Evolutionary conservation across 1,140 invertebrate species (phyloP).

Genomic region (Psix sp.): DNA sequence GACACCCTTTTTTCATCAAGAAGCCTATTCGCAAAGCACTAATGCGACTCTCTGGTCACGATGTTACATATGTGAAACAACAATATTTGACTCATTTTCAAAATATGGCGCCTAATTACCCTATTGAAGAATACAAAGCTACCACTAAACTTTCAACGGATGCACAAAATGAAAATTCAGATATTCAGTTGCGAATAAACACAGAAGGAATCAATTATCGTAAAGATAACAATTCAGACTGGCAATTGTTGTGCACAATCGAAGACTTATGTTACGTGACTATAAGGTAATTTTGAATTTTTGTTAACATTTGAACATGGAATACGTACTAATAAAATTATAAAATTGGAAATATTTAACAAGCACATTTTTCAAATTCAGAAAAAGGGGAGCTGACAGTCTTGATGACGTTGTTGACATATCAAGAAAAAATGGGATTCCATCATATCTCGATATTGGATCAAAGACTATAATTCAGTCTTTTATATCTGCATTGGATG

Average conservation of each 20-base stretch:
- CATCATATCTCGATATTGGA: conserved; percentile 84
- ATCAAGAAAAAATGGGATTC: conserved; percentile 86
- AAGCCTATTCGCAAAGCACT: conserved; percentile 84
- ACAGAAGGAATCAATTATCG: conserved; percentile 83
- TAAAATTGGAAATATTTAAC: neutral
- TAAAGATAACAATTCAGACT: conserved; percentile 78
- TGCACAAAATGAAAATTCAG: conserved; percentile 71
- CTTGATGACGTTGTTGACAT: conserved; percentile 86
- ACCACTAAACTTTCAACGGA: conserved; percentile 78
- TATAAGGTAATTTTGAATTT: conserved; percentile 74
- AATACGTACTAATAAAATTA: conserved; percentile 5
- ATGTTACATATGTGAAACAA: conserved; percentile 83
- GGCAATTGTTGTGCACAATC: conserved; percentile 86
- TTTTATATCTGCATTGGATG: conserved; percentile 90
- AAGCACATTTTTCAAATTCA: too few relatives aligned
- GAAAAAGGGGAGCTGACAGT: conserved; percentile 31
- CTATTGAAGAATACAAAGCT: conserved; percentile 86
- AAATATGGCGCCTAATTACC: conserved; percentile 87
- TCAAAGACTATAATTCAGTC: conserved; percentile 81
- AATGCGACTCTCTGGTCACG: conserved; percentile 79
- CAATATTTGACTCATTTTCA: conserved; percentile 88
- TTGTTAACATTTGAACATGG: neutral
- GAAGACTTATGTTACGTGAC: conserved; percentile 90
- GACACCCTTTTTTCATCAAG: conserved; percentile 85
- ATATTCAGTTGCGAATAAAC: conserved; percentile 79